phyloP scores from a whole-genome alignment of 2,888 invertebrate genomes.

The Caenorhabditis afra region DNA sequence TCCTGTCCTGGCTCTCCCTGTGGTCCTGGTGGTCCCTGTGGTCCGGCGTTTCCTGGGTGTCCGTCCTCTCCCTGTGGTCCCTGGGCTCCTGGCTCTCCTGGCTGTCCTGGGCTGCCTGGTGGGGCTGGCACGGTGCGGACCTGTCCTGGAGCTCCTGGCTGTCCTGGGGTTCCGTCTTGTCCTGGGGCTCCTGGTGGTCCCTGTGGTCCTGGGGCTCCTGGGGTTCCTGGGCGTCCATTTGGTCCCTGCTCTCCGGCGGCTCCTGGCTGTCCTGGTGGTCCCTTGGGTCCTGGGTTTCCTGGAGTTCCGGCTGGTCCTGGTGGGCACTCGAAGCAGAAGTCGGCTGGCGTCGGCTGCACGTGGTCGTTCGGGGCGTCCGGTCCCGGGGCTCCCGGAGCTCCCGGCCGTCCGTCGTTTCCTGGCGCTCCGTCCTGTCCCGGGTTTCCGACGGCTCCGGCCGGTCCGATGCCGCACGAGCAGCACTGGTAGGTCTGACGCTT shows the following conservation, averaged over 20 bases:
- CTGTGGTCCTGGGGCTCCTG: constrained; percentile 74
- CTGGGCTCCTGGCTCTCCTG: constrained; percentile 72
- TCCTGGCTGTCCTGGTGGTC: constrained; percentile 70
- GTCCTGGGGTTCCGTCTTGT: constrained; percentile 74
- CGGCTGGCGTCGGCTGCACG: constrained; percentile 65
- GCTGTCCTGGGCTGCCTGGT: constrained; percentile 73
- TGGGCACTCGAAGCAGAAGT: constrained; percentile 73
- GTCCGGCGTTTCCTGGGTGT: constrained; percentile 68
- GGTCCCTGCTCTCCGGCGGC: constrained; percentile 71
- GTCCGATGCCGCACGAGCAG: constrained; percentile 71
- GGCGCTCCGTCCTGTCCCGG: constrained; percentile 66
- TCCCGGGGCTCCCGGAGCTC: constrained; percentile 69
- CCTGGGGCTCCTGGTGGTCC: constrained; percentile 73
- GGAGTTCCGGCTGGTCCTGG: constrained; percentile 72
- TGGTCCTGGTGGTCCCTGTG: constrained; percentile 70
- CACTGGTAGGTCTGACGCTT: constrained; percentile 71
- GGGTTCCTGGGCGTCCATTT: constrained; percentile 72
- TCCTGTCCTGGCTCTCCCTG: constrained; percentile 70
- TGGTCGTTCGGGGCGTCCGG: constrained; percentile 71
- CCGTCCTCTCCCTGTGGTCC: constrained; percentile 72
- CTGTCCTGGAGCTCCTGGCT: constrained; percentile 72
- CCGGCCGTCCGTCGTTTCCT: constrained; percentile 68
- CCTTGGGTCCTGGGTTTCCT: constrained; percentile 73
- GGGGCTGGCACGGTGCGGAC: constrained; percentile 70
- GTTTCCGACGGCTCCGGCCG: constrained; percentile 62